phyloP scores from a whole-genome alignment of 2,888 invertebrate genomes.

The Clepsis dumicolana region DNA sequence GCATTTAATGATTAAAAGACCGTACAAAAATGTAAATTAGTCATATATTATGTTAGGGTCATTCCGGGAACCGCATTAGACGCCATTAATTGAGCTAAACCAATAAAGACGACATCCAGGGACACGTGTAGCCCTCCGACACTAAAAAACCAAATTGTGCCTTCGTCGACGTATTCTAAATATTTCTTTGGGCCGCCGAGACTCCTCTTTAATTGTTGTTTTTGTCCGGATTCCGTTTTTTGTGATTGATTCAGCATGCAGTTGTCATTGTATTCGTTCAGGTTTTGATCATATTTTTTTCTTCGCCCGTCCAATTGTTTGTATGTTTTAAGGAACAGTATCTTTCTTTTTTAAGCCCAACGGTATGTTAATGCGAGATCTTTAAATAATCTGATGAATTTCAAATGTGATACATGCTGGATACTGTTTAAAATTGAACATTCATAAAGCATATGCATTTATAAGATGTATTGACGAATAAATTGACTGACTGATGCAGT shows the following conservation, averaged over 20 bases:
- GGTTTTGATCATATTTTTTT: slow-evolving; percentile 81
- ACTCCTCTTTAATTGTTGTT: slow-evolving; percentile 83
- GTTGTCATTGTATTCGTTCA: slow-evolving; percentile 84
- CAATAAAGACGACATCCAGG: slow-evolving; percentile 82
- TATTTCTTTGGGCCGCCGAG: slow-evolving; percentile 78
- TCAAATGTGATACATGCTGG: slow-evolving; percentile 56
- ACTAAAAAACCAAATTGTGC: slow-evolving; percentile 53
- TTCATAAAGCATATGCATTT: slow-evolving; percentile 42
- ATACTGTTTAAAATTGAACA: slow-evolving; percentile 42
- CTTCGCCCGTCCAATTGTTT: slow-evolving; percentile 74
- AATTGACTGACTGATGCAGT: slow-evolving; percentile 29
- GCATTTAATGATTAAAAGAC: slow-evolving; percentile 41
- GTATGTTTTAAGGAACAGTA: slow-evolving; percentile 79
- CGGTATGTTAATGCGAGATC: slow-evolving; percentile 71
- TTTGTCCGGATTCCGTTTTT: slow-evolving; percentile 85
- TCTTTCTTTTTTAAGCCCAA: slow-evolving; percentile 58
- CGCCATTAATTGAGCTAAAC: slow-evolving; percentile 81
- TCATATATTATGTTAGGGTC: slow-evolving; percentile 69
- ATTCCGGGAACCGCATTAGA: slow-evolving; percentile 76
- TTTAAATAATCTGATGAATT: slow-evolving; percentile 79
- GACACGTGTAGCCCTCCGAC: slow-evolving; percentile 72
- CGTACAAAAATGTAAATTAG: slow-evolving; percentile 67
- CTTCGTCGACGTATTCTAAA: slow-evolving; percentile 75
- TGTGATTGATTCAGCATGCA: slow-evolving; percentile 85
- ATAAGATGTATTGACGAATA: slow-evolving; percentile 41